Percentiles rank a stretch among this genome's conserved stretches.
Conservation (phyloP, 92 coral and sea anemone genomes). For the Paramuricea clavata region DNA sequence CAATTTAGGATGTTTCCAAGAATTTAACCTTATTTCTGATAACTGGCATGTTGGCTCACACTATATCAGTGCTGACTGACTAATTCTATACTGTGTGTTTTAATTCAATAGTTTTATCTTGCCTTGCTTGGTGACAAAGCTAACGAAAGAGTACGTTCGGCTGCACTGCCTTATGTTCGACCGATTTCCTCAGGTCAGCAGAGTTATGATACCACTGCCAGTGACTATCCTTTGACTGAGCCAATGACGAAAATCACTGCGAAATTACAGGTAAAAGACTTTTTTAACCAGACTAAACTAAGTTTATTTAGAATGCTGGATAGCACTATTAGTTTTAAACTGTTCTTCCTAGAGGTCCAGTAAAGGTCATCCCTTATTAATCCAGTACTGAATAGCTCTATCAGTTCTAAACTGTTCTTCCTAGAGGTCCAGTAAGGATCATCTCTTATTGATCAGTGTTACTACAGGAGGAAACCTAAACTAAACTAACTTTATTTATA, state of each 20-base stretch:
- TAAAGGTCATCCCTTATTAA: too few relatives aligned
- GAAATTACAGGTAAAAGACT: conserved; percentile 68
- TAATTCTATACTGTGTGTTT: not conserved
- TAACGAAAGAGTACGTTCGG: conserved; percentile 80
- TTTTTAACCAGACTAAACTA: not conserved
- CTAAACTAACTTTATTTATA: too few relatives aligned
- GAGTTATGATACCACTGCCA: conserved; percentile 65
- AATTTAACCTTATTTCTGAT: too few relatives aligned
- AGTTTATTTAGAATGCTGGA: not conserved
- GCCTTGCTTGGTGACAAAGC: conserved; percentile 85
- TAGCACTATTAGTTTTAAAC: not conserved
- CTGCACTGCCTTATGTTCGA: conserved; percentile 81
- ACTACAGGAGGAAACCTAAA: too few relatives aligned
- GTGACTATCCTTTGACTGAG: conserved; percentile 77
- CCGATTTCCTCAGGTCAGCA: conserved; percentile 89
- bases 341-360: too few relatives aligned
- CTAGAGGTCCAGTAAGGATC: too few relatives aligned
- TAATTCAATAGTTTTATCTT: conserved; percentile 80
- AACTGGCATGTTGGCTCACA: too few relatives aligned
- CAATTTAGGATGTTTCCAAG: not conserved
- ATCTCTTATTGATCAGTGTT: too few relatives aligned
- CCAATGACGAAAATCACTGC: conserved; percentile 86
- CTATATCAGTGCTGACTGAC: not conserved
- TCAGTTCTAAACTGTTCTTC: not conserved
- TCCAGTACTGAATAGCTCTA: not conserved